phyloP scores from a whole-genome alignment of 2,113 vertebrate genomes.

The Labeo rohita region DNA sequence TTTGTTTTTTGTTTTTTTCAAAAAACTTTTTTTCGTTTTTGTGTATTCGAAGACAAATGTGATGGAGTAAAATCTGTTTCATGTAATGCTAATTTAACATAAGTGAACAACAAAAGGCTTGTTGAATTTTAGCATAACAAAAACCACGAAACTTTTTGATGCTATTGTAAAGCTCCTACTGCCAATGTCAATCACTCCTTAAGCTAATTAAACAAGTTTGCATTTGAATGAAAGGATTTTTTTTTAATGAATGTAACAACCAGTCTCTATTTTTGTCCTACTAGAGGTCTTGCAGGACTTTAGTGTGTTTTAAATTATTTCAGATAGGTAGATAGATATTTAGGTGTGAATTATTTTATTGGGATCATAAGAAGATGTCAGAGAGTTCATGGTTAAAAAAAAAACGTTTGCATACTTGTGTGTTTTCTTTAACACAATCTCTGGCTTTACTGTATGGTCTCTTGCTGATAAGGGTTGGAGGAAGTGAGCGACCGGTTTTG shows the following conservation, averaged over 20 bases:
- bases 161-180: conserved; percentile 1
- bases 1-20: too few relatives aligned
- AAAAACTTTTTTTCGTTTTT: neutral
- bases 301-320: neutral
- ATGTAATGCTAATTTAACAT: conserved; percentile 23
- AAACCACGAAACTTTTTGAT: conserved; percentile 4
- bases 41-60: neutral
- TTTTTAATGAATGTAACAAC: neutral
- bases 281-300: neutral
- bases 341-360: neutral
- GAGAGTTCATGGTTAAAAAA: neutral
- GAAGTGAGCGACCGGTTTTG: conserved; percentile 21
- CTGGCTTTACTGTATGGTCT: neutral
- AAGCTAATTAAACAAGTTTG: conserved; percentile 31
- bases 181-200: conserved; percentile 10
- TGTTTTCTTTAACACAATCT: conserved; percentile 22
- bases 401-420: neutral
- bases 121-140: conserved; percentile 15
- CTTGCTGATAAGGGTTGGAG: conserved; percentile 27
- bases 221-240: conserved; percentile 18
- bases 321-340: neutral
- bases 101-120: neutral
- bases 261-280: neutral
- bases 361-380: neutral
- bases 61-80: neutral